These are phyloP conservation scores for Pandemis corylana DNA, from an alignment of 2,888 invertebrate genomes.

Conservation along the genomic window DNA sequence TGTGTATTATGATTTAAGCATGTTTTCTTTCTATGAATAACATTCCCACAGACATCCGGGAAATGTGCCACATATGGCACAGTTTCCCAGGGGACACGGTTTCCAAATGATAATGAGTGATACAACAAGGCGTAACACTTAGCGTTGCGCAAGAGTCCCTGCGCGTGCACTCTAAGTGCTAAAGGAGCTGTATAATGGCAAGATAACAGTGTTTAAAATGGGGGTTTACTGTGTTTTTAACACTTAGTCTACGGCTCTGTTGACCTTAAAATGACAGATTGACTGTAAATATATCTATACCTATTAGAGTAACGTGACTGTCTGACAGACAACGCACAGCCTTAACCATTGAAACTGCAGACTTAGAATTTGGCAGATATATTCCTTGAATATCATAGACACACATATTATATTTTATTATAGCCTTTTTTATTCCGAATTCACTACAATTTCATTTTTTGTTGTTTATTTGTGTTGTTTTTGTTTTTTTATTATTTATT, in stretches of 20 bases:
- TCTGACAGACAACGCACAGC: too few species aligned
- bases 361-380: too few species aligned
- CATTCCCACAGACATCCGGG: not conserved
- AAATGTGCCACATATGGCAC: slow-evolving; percentile 4
- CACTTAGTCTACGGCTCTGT: not conserved
- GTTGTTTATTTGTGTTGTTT: too few species aligned
- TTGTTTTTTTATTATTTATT: too few species aligned
- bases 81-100: slow-evolving; percentile 52
- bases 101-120: slow-evolving; percentile 53
- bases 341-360: too few species aligned
- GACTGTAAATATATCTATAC: too few species aligned
- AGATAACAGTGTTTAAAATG: not conserved
- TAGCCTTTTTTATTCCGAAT: too few species aligned
- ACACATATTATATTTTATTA: too few species aligned
- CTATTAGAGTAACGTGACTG: too few species aligned
- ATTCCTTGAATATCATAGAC: too few species aligned
- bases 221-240: not conserved
- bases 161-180: slow-evolving; percentile 45
- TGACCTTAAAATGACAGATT: not conserved
- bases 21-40: not conserved
- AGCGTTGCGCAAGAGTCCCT: slow-evolving; percentile 45
- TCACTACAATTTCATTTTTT: too few species aligned
- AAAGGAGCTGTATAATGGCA: not conserved
- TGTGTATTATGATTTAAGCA: too few species aligned
- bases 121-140: slow-evolving; percentile 54